Base-by-base conservation (phyloP, 1,140 invertebrate genomes). In the Drosophila nigrodunni region DNA sequence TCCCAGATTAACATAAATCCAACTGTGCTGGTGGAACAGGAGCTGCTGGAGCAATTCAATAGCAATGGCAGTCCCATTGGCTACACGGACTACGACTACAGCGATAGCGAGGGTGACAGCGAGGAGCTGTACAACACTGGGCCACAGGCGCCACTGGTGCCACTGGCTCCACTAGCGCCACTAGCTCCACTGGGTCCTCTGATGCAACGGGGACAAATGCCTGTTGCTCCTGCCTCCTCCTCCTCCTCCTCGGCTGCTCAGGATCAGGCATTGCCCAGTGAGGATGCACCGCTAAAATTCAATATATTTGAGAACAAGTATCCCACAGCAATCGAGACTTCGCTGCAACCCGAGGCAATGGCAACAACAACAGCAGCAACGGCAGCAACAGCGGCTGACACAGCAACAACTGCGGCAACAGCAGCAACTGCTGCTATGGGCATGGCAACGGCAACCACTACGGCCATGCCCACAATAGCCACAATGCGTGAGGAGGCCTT, bases 221-320 rank as follows among this genome's bases (percentile, higher is more conserved):
- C 41, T 10, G 41, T 13, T 21, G 18, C 7, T 60, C 11, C 37
- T n/a, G n/a, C 2, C 15, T 15, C 15, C 15, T 15, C 3, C 15
- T 15, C 15, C 15, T 15, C 3, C 68, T 10, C 13, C 34, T 4
- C 46, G 37, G 13, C 39, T 1, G 34, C 39, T 11, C 65, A 78
- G 68, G 85, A 89, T 43, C 85, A 89, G 68, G 78, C 78, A 0
- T 52, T 82, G 74, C 90, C 90, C 67, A 86, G 83, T 30, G 83
- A 90, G 61, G 91, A 92, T 82, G 91, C 85, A 0, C 91, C 91
- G 0, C 55, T 92, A 6, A 92, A 92, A 64, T 92, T 92, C 57
- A 92, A 92, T 58, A 87, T 92, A 68, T 92, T 92, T 39, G 67
- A 90, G 41, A 79, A 80, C 57, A 92, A 91, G 55, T 92, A 78